A percentile compares a stretch with the other conserved stretches of the same genome.
Evolutionary conservation across 1,140 invertebrate genomes (phyloP).

Genomic region (Camponotus vicinus): DNA sequence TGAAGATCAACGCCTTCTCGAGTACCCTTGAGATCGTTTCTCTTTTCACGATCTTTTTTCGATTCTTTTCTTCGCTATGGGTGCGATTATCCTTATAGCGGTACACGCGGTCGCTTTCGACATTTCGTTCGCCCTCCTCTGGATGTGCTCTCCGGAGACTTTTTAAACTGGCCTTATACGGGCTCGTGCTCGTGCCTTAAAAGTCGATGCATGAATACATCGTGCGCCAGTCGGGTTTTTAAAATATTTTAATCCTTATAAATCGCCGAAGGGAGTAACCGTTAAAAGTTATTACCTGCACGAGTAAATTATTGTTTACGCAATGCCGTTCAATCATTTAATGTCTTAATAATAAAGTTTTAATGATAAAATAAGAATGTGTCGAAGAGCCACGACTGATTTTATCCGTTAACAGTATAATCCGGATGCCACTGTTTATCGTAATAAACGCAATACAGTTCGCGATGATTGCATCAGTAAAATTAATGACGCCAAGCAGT

Average conservation of each 20-base stretch:
- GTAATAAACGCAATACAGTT: slow-evolving; percentile 11
- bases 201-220: slow-evolving; percentile 23
- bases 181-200: slow-evolving; percentile 52
- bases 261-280: neutral
- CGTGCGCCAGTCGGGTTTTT: neutral
- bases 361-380: neutral
- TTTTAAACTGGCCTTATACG: slow-evolving; percentile 48
- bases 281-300: slow-evolving; percentile 12
- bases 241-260: slow-evolving; percentile 36
- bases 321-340: neutral
- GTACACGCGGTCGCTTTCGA: slow-evolving; percentile 13
- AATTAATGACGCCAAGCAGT: slow-evolving; percentile 55
- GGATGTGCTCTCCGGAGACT: neutral
- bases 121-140: slow-evolving; percentile 11
- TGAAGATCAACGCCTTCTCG: neutral
- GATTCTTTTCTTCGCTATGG: neutral
- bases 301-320: neutral
- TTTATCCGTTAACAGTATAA: neutral
- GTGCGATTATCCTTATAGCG: slow-evolving; percentile 27
- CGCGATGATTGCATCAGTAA: slow-evolving; percentile 24
- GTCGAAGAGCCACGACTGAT: neutral
- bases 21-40: slow-evolving; percentile 14
- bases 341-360: slow-evolving; percentile 16
- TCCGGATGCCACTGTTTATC: slow-evolving; percentile 35
- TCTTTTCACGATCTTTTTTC: slow-evolving; percentile 8